Conservation (phyloP, 2,888 invertebrate species). For the Ramazzottius varieornatus region DNA sequence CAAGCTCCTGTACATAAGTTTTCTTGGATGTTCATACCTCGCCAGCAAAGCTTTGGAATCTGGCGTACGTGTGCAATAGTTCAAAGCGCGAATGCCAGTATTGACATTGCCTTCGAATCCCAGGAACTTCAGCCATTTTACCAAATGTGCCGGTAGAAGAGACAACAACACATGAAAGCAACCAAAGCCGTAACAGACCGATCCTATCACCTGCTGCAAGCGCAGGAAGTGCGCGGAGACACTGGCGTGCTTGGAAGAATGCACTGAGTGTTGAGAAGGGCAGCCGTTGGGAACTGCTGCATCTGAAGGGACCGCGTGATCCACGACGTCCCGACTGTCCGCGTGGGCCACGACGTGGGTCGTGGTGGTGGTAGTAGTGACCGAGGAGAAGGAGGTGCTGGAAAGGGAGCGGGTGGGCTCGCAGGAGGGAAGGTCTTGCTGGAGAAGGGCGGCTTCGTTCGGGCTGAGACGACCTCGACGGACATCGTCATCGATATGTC, state of each 20-base stretch:
- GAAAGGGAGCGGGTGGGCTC: no score
- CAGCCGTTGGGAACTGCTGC: no score
- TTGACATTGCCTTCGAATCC: background rate
- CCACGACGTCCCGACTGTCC: background rate
- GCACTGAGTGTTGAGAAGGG: no score
- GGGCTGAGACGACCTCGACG: background rate
- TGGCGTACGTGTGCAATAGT: background rate
- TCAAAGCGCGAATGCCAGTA: background rate
- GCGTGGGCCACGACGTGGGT: no score
- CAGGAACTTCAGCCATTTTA: background rate
- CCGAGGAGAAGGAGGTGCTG: no score
- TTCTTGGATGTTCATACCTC: no score
- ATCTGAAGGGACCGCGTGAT: background rate
- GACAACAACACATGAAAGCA: constrained; percentile 1
- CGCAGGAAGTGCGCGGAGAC: background rate
- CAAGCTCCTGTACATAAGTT: no score
- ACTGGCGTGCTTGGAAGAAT: no score
- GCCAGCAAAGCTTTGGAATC: background rate
- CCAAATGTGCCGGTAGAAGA: background rate
- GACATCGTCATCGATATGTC: background rate
- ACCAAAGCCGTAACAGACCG: background rate
- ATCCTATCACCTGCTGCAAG: background rate
- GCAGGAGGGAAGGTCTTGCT: background rate
- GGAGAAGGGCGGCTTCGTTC: background rate
- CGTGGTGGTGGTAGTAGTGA: no score